These are phyloP conservation scores for Cygnus buccinator DNA, from an alignment of 2,113 vertebrate genomes.

Conservation along the genomic window DNA sequence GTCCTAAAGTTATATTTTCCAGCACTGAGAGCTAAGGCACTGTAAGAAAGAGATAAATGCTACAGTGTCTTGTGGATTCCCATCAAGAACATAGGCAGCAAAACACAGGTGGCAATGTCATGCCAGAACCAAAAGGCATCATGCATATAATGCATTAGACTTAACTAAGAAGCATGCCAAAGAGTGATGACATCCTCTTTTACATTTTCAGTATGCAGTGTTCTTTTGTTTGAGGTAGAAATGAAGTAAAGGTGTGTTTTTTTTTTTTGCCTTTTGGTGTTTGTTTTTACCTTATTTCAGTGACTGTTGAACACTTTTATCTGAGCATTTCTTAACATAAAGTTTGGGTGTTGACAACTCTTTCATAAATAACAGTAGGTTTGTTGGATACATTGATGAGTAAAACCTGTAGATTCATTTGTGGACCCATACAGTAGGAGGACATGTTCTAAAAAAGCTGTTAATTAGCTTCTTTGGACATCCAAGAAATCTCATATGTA, in stretches of 20 bases:
- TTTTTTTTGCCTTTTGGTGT: too few species aligned
- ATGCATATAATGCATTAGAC: conserved; percentile 52
- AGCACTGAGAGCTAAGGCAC: neutral
- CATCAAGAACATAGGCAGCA: neutral
- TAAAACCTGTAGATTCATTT: neutral
- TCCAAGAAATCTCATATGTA: neutral
- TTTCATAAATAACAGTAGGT: neutral
- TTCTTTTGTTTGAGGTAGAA: neutral
- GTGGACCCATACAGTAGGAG: neutral
- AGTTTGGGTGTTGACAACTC: neutral
- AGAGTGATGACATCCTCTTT: conserved; percentile 28
- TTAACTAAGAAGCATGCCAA: conserved; percentile 22
- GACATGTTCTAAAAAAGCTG: neutral
- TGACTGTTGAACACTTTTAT: neutral
- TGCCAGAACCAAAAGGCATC: conserved; percentile 27
- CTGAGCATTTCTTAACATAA: neutral
- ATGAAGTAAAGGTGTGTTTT: neutral
- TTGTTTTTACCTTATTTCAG: neutral
- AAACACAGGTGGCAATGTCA: conserved; percentile 46
- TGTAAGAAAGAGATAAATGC: neutral
- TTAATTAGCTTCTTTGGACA: neutral
- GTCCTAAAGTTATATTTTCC: conserved; percentile 7
- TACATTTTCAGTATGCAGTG: neutral
- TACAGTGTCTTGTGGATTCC: conserved; percentile 11
- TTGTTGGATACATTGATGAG: neutral